These are phyloP conservation scores for Phocides pigmalion DNA, from an alignment of 1,140 invertebrate genomes.

Conservation along the genomic window DNA sequence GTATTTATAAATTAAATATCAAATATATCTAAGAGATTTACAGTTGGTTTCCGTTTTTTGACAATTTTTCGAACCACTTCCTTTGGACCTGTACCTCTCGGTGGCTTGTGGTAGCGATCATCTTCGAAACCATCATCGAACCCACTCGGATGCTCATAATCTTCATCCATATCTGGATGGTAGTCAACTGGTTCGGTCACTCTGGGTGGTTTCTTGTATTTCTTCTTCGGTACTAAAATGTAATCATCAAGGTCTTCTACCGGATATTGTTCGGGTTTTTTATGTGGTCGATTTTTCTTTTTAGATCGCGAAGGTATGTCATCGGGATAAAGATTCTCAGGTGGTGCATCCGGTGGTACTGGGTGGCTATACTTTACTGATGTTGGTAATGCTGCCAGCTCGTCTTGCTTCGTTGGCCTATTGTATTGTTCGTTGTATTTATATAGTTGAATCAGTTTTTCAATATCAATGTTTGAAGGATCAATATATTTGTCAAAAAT, in stretches of 20 bases:
- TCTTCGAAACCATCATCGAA: slow-evolving; percentile 58
- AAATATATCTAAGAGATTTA: slow-evolving; percentile 76
- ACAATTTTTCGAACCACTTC: slow-evolving; percentile 74
- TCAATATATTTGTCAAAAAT: slow-evolving; percentile 63
- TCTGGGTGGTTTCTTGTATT: slow-evolving; percentile 63
- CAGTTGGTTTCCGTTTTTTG: slow-evolving; percentile 65
- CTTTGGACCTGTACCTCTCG: slow-evolving; percentile 51
- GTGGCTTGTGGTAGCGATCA: slow-evolving; percentile 54
- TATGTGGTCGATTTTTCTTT: slow-evolving; percentile 66
- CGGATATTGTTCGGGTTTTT: slow-evolving; percentile 53
- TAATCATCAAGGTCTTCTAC: slow-evolving; percentile 67
- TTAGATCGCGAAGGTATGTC: slow-evolving; percentile 61
- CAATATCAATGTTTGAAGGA: slow-evolving; percentile 55
- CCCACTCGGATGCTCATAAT: slow-evolving; percentile 55
- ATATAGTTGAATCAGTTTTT: slow-evolving; percentile 52
- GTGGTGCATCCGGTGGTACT: slow-evolving; percentile 51
- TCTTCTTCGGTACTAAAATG: slow-evolving; percentile 72
- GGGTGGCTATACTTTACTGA: slow-evolving; percentile 57
- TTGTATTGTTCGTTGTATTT: slow-evolving; percentile 49
- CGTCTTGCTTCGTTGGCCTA: slow-evolving; percentile 52
- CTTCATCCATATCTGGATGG: slow-evolving; percentile 56
- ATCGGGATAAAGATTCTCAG: slow-evolving; percentile 59
- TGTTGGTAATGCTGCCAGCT: slow-evolving; percentile 46
- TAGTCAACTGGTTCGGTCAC: slow-evolving; percentile 54
- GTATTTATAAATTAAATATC: slow-evolving; percentile 73